These are phyloP conservation scores for Natrix natrix DNA, from an alignment of 2,797 vertebrate species.

Conservation along the genomic window DNA sequence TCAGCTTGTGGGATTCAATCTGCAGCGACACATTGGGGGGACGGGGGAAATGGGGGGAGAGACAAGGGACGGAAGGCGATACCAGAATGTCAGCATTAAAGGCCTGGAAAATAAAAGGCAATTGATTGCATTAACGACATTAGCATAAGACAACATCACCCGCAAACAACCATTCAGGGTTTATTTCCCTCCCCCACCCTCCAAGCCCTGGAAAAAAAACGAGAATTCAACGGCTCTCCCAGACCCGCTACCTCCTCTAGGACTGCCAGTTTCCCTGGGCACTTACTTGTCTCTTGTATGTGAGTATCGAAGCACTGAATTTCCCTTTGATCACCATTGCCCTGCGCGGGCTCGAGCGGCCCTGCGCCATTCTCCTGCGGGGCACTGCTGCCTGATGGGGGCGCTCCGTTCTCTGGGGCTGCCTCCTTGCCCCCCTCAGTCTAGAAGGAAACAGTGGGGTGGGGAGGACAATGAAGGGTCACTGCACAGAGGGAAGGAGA, in stretches of 20 bases:
- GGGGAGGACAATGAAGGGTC: constrained; percentile 66
- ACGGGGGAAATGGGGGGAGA: constrained; percentile 39
- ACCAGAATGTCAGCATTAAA: constrained; percentile 93
- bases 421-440: constrained; percentile 80
- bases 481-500: constrained; percentile 68
- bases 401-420: constrained; percentile 64
- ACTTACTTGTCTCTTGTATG: constrained; percentile 98
- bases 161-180: not conserved
- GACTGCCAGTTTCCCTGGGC: constrained; percentile 14
- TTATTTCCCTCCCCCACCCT: not conserved
- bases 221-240: too few relatives aligned
- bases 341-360: constrained; percentile 72
- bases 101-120: constrained; percentile 98
- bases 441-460: constrained; percentile 79
- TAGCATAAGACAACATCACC: not conserved
- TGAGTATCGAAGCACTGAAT: constrained; percentile 83
- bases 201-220: not conserved
- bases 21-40: constrained; percentile 80
- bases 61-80: constrained; percentile 79
- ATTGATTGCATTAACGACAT: constrained; percentile 69
- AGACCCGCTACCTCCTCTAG: constrained; percentile 12
- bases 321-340: constrained; percentile 80
- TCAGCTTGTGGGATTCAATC: constrained; percentile 93
- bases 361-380: constrained; percentile 85
- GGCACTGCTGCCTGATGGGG: constrained; percentile 69